A percentile compares a stretch with the other conserved stretches of the same genome.
Evolutionary conservation across 2,888 invertebrate species (phyloP).

Genomic region (Alviniconcha strummeri): DNA sequence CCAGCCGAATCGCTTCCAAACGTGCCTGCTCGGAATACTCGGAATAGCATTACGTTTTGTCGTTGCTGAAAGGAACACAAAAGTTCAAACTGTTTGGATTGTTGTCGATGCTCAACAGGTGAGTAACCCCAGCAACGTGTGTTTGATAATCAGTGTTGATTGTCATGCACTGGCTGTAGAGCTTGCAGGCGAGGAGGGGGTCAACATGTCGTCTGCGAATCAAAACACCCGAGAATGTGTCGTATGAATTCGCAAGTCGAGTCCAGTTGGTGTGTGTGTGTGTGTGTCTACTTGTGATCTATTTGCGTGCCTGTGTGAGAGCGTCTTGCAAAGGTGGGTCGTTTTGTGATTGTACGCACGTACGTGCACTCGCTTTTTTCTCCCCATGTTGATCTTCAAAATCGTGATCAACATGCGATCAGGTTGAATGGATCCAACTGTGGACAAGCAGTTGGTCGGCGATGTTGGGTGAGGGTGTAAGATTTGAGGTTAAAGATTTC

Average conservation of each 20-base stretch:
- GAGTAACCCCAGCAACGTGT: slow-evolving; percentile 15
- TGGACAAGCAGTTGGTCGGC: too few species aligned
- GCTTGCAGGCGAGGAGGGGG: background rate
- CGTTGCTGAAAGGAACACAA: slow-evolving; percentile 13
- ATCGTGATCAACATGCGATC: too few species aligned
- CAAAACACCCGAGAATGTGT: background rate
- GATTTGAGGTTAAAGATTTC: too few species aligned
- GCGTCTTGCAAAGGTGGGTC: background rate
- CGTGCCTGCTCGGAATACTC: slow-evolving; percentile 33
- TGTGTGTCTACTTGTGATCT: slow-evolving; percentile 20
- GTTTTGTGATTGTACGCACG: background rate
- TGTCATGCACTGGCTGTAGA: background rate
- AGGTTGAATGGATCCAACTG: too few species aligned
- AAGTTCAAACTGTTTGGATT: slow-evolving; percentile 1
- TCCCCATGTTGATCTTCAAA: background rate
- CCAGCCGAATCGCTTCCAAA: slow-evolving; percentile 24
- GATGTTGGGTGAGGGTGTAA: too few species aligned
- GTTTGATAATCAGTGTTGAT: slow-evolving; percentile 5
- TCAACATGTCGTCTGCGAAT: slow-evolving; percentile 21
- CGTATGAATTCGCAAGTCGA: background rate
- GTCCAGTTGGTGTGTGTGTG: background rate
- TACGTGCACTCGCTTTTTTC: too few species aligned
- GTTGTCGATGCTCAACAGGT: slow-evolving; percentile 21
- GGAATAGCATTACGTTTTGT: slow-evolving; percentile 32
- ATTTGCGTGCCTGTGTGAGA: slow-evolving; percentile 5